Evolutionary conservation across 2,888 invertebrate species (phyloP).

Genomic region (Archips xylosteana): DNA sequence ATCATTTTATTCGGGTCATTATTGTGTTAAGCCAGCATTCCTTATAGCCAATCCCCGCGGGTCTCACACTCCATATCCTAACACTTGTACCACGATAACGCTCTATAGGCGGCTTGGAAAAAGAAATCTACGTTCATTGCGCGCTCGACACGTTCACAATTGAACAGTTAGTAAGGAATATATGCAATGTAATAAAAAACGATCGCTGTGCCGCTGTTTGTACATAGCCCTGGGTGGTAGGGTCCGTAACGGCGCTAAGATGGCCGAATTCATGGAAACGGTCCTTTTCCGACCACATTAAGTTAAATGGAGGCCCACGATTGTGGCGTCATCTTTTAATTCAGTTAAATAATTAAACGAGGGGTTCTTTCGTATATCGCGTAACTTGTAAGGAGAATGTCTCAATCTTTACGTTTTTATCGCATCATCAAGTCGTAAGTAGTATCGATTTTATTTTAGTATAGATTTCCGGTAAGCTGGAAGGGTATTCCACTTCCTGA

Average conservation of each 20-base stretch:
- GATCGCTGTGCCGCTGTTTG: background rate
- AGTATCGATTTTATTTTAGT: background rate
- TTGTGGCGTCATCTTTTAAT: conserved; percentile 39
- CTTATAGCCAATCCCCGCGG: background rate
- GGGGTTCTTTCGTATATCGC: conserved; percentile 1
- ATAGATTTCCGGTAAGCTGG: background rate
- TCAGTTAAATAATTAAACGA: conserved; percentile 37
- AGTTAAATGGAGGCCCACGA: conserved; percentile 30
- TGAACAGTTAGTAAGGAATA: background rate
- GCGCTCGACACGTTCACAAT: background rate
- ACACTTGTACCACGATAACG: background rate
- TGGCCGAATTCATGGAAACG: conserved; percentile 19
- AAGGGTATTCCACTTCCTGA: background rate
- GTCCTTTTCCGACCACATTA: conserved; percentile 39
- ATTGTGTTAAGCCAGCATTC: conserved; percentile 1
- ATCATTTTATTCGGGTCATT: background rate
- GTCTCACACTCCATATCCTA: background rate
- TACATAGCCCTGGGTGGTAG: background rate
- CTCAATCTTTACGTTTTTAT: background rate
- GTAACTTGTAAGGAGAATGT: background rate
- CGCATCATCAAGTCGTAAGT: background rate
- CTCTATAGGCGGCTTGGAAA: background rate
- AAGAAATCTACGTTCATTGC: background rate
- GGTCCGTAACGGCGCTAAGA: conserved; percentile 22
- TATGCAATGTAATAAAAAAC: background rate